Base-by-base conservation (phyloP, 1,140 invertebrate species). In the Hyles euphorbiae region DNA sequence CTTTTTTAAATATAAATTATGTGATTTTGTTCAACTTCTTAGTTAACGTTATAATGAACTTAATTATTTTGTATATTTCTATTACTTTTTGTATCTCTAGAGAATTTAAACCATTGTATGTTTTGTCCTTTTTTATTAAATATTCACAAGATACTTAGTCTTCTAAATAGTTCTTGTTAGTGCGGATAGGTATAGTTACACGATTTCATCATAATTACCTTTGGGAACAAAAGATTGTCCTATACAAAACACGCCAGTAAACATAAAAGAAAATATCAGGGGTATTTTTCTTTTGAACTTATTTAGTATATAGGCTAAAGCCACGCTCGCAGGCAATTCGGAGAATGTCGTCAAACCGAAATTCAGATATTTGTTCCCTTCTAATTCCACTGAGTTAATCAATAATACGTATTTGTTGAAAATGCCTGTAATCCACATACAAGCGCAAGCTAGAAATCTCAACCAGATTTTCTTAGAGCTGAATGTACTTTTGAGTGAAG, bases 381-480 rank as follows among this genome's bases (percentile, higher is more conserved):
- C 91, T 45, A 97, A 87, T 11, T 93, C 91, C 2, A 94, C 94
- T 0, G 94, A 92, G 72, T 96, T 95, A 2, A 96, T 90, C 0
- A 94, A 93, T 3, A 97, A 72, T 1, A 95, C 95, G 70, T 95
- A 96, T 67, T 94, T 96, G 1, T 95, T 91, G 62, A 96, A 93
- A 0, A 93, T 91, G 58, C 91, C 91, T 0, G 93, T 91, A 0
- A 93, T 90, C 93, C 93, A 96, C 85, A 91, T 94, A 68, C 94
- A 91, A 33, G 90, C 91, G 60, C 93, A 93, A 33, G 92, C 91
- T 2, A 93, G 73, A 67, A 80, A 78, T 60, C 78, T 72, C 45
- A 61, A 67, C 5, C 76, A 33, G 7, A 82, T 56, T 50, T 70
- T 68, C 53, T 63, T 78, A 0, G 79, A 81, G 22, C 47, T 58